phyloP scores from a whole-genome alignment of 1,140 invertebrate genomes.

The Halotydeus destructor region DNA sequence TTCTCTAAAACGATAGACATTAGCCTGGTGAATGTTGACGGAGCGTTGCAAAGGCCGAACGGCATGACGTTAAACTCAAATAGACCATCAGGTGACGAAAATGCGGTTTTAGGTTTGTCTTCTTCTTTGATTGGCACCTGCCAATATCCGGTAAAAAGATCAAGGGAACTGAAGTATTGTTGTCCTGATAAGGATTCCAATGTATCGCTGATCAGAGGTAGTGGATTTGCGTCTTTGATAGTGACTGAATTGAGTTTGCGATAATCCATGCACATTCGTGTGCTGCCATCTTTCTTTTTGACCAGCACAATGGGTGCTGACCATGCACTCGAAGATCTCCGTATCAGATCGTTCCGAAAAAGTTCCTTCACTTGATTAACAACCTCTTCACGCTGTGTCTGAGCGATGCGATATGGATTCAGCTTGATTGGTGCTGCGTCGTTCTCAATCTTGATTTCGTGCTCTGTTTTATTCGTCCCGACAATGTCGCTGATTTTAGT shows the following conservation, averaged over 20 bases:
- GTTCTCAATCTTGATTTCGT: too few species aligned
- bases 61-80: constrained; percentile 20
- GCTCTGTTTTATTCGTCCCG: too few species aligned
- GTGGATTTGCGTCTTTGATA: constrained; percentile 28
- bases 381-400: constrained; percentile 8
- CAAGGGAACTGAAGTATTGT: constrained; percentile 14
- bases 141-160: constrained; percentile 22
- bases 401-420: constrained; percentile 5
- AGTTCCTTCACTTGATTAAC: constrained; percentile 9
- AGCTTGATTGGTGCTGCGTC: constrained; percentile 4
- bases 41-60: constrained; percentile 24
- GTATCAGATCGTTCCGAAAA: not conserved
- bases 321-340: constrained; percentile 21
- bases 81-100: constrained; percentile 4
- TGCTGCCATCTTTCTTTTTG: constrained; percentile 27
- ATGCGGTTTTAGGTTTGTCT: constrained; percentile 18
- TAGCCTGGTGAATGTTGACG: constrained; percentile 16
- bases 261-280: constrained; percentile 28
- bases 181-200: not conserved
- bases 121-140: constrained; percentile 20
- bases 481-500: too few species aligned
- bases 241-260: constrained; percentile 26
- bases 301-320: constrained; percentile 26
- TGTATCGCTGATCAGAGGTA: constrained; percentile 24
- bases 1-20: constrained; percentile 15